Percentiles rank a stretch among this genome's conserved stretches.
Evolutionary conservation across 2,113 vertebrate genomes (phyloP).

Genomic region (Opisthocomus hoazin): DNA sequence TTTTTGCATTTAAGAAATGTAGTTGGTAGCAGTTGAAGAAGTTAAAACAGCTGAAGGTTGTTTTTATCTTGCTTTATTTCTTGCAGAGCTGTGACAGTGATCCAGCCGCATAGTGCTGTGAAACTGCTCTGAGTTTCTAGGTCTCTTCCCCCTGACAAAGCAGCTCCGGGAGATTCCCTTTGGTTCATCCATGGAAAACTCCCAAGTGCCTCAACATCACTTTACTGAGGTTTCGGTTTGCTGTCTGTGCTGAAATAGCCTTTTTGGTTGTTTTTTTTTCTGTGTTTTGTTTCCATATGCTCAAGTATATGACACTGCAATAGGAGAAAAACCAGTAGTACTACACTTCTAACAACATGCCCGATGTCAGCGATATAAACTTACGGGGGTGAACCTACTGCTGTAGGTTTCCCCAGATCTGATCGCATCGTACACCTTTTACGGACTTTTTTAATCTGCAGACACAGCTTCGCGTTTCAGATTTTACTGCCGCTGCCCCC

Average conservation of each 20-base stretch:
- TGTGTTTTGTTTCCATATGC: background rate
- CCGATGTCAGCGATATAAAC: background rate
- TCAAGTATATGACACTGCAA: background rate
- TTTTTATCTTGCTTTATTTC: background rate
- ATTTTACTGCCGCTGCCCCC: background rate
- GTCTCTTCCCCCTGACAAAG: background rate
- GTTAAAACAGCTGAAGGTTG: background rate
- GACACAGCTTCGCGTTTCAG: constrained; percentile 42
- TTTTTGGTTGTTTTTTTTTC: background rate
- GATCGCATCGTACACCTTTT: constrained; percentile 10
- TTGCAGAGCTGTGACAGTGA: background rate
- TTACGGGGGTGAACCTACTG: background rate
- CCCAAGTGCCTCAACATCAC: background rate
- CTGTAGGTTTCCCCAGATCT: background rate
- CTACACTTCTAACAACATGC: background rate
- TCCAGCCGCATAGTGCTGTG: background rate
- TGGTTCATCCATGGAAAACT: background rate
- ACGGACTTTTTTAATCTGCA: constrained; percentile 31
- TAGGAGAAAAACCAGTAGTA: background rate
- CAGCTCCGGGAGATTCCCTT: background rate
- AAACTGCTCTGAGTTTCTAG: background rate
- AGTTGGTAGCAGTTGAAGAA: background rate
- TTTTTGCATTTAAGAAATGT: background rate
- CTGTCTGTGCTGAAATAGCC: background rate
- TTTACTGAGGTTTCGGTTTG: background rate